Evolutionary conservation across 2,888 invertebrate genomes (phyloP), one percentile per base, ranked within the genome.

Genomic region (Automeris io): DNA sequence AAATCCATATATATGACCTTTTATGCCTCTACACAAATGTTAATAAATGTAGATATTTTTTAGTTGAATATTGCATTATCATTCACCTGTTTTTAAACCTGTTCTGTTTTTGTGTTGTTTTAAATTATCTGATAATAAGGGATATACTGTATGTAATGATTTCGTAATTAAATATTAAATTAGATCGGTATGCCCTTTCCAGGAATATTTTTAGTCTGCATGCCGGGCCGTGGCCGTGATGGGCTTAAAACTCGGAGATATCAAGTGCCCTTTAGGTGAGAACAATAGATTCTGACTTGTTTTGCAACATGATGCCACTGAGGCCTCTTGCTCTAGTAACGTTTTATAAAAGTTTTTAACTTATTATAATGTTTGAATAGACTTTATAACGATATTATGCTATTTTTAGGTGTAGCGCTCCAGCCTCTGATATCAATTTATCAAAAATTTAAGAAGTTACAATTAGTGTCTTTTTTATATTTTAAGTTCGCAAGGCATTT

Each of bases 271-370:
- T 61, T 57, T 47, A 50, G 47, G 45, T 39, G 54, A 53, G 58
- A 54, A 70, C 67, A 71, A 69, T 58, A 62, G 63, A 54, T 52
- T 44, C 48, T 45, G 46, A 42, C 43, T 55, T 70, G 70, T 74
- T 73, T 63, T 50, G 58, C 57, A 69, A 72, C 61, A 62, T 49
- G 48, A 51, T 44, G 45, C 58, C 51, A 51, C 58, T 66, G 60
- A 58, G 60, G 57, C 64, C 64, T 67, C 51, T 51, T 54, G 48
- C 42, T 54, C 47, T 54, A 52, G 48, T 60, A 60, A 62, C 55
- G 49, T 62, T 46, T 41, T 51, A 45, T 53, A 54, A 50, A 41
- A 38, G 41, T 51, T 50, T 55, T 45, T 54, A 50, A 44, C 40
- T 29, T 3, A 29, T 2, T 16, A 1, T 29, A 29, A n/a, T 29